Percentiles rank a stretch among this genome's conserved stretches.
phyloP scores from a whole-genome alignment of 2,797 vertebrate genomes.

The Thamnophis elegans region DNA sequence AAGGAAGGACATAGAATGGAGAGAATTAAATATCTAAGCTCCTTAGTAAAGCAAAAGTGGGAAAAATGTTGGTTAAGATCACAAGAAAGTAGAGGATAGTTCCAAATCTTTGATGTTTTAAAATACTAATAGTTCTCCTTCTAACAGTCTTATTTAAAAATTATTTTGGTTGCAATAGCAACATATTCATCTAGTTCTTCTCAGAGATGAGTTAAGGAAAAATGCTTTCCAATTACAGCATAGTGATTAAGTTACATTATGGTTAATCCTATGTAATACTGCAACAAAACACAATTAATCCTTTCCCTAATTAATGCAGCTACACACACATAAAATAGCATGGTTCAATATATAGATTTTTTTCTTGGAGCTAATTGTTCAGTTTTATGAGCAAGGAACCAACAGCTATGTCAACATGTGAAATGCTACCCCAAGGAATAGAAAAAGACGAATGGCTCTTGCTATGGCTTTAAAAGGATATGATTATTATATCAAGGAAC shows the following conservation, averaged over 20 bases:
- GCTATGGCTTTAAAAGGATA: conserved; percentile 30
- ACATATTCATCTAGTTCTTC: conserved; percentile 39
- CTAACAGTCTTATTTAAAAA: conserved; percentile 18
- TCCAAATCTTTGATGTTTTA: conserved; percentile 29
- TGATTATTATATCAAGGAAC: conserved; percentile 4
- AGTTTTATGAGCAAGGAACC: conserved; percentile 63
- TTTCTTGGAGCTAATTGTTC: conserved; percentile 64
- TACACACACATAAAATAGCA: conserved; percentile 56
- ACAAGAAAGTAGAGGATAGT: conserved; percentile 5
- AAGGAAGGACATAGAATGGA: not conserved
- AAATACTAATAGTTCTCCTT: not conserved
- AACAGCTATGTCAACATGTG: conserved; percentile 38
- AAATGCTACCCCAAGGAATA: conserved; percentile 23
- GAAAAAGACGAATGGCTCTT: conserved; percentile 22
- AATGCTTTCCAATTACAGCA: conserved; percentile 36
- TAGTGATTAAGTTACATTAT: conserved; percentile 63
- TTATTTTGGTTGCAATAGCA: conserved; percentile 27
- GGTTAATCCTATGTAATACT: conserved; percentile 65
- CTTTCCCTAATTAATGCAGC: conserved; percentile 65
- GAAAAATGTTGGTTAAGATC: not conserved
- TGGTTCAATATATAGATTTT: conserved; percentile 64
- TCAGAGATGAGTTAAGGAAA: conserved; percentile 19
- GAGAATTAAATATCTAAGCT: conserved; percentile 32
- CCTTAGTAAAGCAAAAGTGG: conserved; percentile 6
- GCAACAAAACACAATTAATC: conserved; percentile 58